Percentiles rank a stretch among this genome's conserved stretches.
These are phyloP conservation scores for Epinotia demarniana DNA, from an alignment of 2,888 invertebrate species.

Conservation along the genomic window DNA sequence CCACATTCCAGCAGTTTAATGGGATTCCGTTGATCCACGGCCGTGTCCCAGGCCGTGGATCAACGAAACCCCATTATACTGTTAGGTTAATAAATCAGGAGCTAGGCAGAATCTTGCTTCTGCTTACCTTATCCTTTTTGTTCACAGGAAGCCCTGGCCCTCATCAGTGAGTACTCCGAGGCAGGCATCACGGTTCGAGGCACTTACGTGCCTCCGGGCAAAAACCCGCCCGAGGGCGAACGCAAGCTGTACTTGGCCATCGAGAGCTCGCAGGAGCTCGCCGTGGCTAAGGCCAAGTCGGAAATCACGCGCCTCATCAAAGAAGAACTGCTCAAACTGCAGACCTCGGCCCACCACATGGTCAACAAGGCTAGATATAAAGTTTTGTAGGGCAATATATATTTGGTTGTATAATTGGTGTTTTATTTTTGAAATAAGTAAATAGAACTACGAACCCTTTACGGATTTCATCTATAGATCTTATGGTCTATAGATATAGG, in stretches of 20 bases:
- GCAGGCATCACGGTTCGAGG: slow-evolving; percentile 99
- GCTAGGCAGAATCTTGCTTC: no score
- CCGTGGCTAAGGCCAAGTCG: slow-evolving; percentile 97
- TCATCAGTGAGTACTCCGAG: slow-evolving; percentile 99
- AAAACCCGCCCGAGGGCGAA: slow-evolving; percentile 95
- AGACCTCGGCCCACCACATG: slow-evolving; percentile 93
- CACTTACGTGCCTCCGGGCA: slow-evolving; percentile 96
- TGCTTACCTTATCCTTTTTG: slow-evolving; percentile 9
- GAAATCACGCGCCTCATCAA: slow-evolving; percentile 99
- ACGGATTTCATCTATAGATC: no score
- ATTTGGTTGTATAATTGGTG: slow-evolving; percentile 50
- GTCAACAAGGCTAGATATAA: slow-evolving; percentile 97
- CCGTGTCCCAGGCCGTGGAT: no score
- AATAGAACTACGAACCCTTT: no score
- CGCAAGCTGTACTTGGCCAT: slow-evolving; percentile 99
- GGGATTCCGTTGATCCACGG: no score
- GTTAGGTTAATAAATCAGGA: no score
- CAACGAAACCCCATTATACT: no score
- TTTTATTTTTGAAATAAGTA: slow-evolving; percentile 41
- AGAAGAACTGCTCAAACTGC: slow-evolving; percentile 97
- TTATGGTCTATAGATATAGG: no score
- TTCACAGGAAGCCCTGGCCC: slow-evolving; percentile 95
- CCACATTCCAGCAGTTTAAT: no score
- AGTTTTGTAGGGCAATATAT: slow-evolving; percentile 88
- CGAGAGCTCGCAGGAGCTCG: slow-evolving; percentile 98